Evolutionary conservation across 2,888 invertebrate species (phyloP).

Genomic region (Dermolepida albohirtum): DNA sequence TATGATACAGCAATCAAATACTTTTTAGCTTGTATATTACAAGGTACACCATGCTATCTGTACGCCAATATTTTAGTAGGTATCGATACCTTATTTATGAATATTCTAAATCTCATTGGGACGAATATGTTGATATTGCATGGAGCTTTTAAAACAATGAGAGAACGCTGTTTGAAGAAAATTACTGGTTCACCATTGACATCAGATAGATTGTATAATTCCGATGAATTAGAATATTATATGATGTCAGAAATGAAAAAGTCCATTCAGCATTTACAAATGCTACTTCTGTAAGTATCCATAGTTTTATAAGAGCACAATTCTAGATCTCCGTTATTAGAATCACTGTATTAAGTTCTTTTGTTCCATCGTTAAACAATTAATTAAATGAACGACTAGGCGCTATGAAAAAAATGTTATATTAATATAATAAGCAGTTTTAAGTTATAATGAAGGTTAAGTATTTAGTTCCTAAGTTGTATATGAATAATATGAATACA

Average conservation of each 20-base stretch:
- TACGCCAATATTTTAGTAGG: conserved; percentile 59
- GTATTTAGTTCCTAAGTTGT: too few relatives aligned
- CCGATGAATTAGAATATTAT: conserved; percentile 43
- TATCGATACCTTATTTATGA: conserved; percentile 59
- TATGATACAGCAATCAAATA: conserved; percentile 55
- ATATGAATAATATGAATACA: too few relatives aligned
- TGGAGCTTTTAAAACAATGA: conserved; percentile 57
- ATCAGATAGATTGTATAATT: conserved; percentile 21
- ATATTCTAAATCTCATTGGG: conserved; percentile 59
- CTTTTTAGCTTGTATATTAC: conserved; percentile 57
- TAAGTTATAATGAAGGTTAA: too few relatives aligned
- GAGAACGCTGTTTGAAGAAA: conserved; percentile 48
- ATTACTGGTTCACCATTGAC: conserved; percentile 24
- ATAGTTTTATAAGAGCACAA: too few relatives aligned
- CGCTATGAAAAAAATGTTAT: too few relatives aligned
- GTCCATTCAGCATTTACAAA: conserved; percentile 57
- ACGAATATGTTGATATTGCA: conserved; percentile 58
- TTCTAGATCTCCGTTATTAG: too few relatives aligned
- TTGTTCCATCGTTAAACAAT: too few relatives aligned
- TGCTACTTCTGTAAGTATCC: conserved; percentile 52
- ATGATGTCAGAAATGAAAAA: conserved; percentile 57
- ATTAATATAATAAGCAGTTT: too few relatives aligned
- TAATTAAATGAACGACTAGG: too few relatives aligned
- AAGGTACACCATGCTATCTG: conserved; percentile 58
- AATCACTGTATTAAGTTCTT: too few relatives aligned